Evolutionary conservation across 2,888 invertebrate genomes (phyloP).

Genomic region (Cryptosula pallasiana): DNA sequence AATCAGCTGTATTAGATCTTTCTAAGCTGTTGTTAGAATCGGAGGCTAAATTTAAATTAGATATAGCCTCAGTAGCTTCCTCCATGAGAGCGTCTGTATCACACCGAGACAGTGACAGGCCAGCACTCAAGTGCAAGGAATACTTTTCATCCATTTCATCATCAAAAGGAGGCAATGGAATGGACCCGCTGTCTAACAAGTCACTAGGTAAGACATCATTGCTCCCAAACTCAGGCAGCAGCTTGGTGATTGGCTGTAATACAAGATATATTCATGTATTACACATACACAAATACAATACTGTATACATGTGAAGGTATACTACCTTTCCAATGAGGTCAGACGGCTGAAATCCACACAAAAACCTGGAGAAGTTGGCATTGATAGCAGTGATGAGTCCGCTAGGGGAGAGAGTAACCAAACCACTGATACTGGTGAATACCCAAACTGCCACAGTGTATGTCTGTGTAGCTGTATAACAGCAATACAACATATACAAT

Average conservation of each 20-base stretch:
- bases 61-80: not conserved
- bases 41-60: not conserved
- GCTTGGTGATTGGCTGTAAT: constrained; percentile 6
- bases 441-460: constrained; percentile 49
- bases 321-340: constrained; percentile 60
- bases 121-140: not conserved
- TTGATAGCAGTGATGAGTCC: constrained; percentile 65
- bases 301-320: too few relatives aligned
- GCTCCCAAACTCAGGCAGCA: constrained; percentile 3
- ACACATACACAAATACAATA: too few relatives aligned
- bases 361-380: constrained; percentile 64
- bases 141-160: constrained; percentile 46
- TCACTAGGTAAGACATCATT: constrained; percentile 37
- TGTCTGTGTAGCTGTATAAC: not conserved
- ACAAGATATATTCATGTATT: too few relatives aligned
- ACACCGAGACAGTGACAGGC: not conserved
- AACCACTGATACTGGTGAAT: constrained; percentile 62
- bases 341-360: constrained; percentile 62
- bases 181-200: constrained; percentile 58
- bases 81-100: not conserved
- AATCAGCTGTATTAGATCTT: not conserved
- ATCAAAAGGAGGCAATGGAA: constrained; percentile 57
- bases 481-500: too few relatives aligned
- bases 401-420: constrained; percentile 62
- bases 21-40: not conserved